These are phyloP conservation scores for Pseudachorutes palmiensis DNA, from an alignment of 1,140 invertebrate genomes.

Conservation along the genomic window DNA sequence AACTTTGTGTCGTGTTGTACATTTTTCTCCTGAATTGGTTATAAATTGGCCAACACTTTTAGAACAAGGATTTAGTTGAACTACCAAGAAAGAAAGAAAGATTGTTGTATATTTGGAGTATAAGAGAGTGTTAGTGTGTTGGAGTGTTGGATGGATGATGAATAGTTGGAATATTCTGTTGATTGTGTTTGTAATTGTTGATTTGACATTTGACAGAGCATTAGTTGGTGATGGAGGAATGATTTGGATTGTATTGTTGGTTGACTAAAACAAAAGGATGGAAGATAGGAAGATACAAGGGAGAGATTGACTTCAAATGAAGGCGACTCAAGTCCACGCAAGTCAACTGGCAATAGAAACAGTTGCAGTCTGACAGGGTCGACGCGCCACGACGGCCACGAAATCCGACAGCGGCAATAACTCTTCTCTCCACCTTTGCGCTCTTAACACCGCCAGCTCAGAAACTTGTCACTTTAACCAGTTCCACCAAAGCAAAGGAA, in stretches of 20 bases:
- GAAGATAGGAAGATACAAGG: conserved; percentile 31
- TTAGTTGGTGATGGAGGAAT: not conserved
- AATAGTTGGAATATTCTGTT: not conserved
- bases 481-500: not conserved
- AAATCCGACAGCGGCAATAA: conserved; percentile 35
- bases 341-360: not conserved
- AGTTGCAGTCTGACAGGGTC: conserved; percentile 7
- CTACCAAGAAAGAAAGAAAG: not conserved
- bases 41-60: not conserved
- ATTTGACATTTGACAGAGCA: not conserved
- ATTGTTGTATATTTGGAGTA: not conserved
- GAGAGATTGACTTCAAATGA: conserved; percentile 35
- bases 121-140: not conserved
- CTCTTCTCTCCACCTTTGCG: conserved; percentile 35
- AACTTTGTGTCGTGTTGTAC: not conserved
- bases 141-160: not conserved
- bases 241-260: conserved; percentile 27
- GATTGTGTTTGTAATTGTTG: not conserved
- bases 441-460: conserved; percentile 21
- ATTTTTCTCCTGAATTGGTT: not conserved
- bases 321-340: conserved; percentile 13
- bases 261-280: conserved; percentile 13
- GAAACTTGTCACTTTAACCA: conserved; percentile 25
- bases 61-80: not conserved
- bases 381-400: conserved; percentile 37